Evolutionary conservation across 2,888 invertebrate genomes (phyloP), one percentile per base, ranked within the genome.

Genomic region (Cryptocheilus praepositus): DNA sequence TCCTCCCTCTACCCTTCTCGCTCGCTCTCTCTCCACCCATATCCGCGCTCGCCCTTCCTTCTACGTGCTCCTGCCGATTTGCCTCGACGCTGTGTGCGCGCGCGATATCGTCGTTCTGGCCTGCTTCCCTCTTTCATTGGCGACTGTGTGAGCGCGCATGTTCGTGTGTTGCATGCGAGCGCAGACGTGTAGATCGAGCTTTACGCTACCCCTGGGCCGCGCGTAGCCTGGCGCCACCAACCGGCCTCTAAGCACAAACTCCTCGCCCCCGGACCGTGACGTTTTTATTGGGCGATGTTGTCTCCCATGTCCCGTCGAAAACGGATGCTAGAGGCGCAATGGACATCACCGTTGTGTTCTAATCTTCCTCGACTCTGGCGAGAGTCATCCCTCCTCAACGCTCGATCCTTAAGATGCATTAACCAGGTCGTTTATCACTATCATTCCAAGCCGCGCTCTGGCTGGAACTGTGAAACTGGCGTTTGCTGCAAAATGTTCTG

Each of bases 171-270:
- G 43, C 58, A 19, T 44, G 67, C 55, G 70, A 67, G 36, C 16
- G 46, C 57, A 16, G 36, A 25, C 57, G 69, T 64, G 67, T 57
- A 66, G 65, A 57, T 56, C 70, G 70, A 67, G 73, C 64, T 72
- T 77, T 58, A 52, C 59, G 66, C 78, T 64, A 80, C 78, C 78
- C 80, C 71, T 70, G 76, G 79, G 70, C 69, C 59, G 71, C 71
- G 72, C 73, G 83, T 75, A 81, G 77, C 77, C 85, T 87, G 86
- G 87, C 87, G 88, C 87, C 87, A 87, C 87, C 87, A 80, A 79
- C 76, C 85, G 87, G 76, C 71, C 63, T 61, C 60, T 74, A 64
- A 56, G 36, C 64, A 60, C 73, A 86, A 87, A 81, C 86, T 83
- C 72, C 63, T 72, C 66, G 70, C 58, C 58, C 62, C 64, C 52